A percentile compares a stretch with the other conserved stretches of the same genome.
phyloP scores from a whole-genome alignment of 2,797 vertebrate species.

The Paratrypauchen microcephalus region DNA sequence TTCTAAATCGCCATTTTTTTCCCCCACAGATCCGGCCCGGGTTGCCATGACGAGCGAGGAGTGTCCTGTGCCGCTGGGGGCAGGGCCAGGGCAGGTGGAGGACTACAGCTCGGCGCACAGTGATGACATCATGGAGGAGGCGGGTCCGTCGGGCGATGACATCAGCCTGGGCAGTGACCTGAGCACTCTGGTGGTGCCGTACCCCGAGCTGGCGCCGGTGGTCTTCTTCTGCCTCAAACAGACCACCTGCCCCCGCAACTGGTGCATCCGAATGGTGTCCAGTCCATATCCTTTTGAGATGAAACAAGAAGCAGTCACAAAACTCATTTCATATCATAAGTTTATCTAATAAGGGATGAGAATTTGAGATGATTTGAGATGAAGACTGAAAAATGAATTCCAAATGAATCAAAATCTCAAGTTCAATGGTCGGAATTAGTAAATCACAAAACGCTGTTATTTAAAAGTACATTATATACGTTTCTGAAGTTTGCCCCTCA shows the following conservation, averaged over 20 bases:
- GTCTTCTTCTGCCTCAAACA: slow-evolving; percentile 99
- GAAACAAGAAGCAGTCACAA: background rate
- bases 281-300: slow-evolving; percentile 94
- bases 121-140: slow-evolving; percentile 80
- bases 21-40: slow-evolving; percentile 59
- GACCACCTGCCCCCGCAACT: slow-evolving; percentile 95
- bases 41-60: slow-evolving; percentile 81
- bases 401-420: no score
- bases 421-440: no score
- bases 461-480: no score
- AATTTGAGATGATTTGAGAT: background rate
- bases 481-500: no score
- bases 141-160: slow-evolving; percentile 64
- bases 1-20: background rate
- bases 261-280: slow-evolving; percentile 98
- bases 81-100: slow-evolving; percentile 72
- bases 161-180: slow-evolving; percentile 76
- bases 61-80: slow-evolving; percentile 78
- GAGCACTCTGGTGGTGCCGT: slow-evolving; percentile 84
- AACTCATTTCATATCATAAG: background rate
- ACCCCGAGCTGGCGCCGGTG: slow-evolving; percentile 91
- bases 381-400: no score
- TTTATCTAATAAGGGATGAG: background rate
- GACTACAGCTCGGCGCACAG: slow-evolving; percentile 68
- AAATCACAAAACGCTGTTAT: no score